Base-by-base conservation (phyloP, 2,113 vertebrate genomes). In the Heterotilapia buettikoferi region DNA sequence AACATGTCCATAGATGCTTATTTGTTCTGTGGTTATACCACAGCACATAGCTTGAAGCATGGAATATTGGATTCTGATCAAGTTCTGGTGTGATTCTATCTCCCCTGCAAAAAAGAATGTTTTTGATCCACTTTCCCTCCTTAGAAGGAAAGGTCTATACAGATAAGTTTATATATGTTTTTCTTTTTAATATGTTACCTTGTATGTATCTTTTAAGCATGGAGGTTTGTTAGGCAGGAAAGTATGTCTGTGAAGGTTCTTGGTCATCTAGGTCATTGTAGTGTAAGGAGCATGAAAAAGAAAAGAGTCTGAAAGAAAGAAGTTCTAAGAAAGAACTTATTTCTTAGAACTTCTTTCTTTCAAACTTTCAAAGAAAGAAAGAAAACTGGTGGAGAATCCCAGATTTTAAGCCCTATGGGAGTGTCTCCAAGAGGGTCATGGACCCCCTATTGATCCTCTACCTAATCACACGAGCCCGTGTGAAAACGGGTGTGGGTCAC, bases 181-280 rank as follows among this genome's bases (percentile, higher is more conserved):
- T 63, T 36, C 29, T 63, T 19, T 33, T 63, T 63, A 63, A 7
- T 11, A 63, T 63, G 59, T 36, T 63, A 33, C 16, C 29, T 36
- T 63, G 59, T 63, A 63, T 63, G 29, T 63, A 36, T 63, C 59
- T 36, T 63, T 63, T 63, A 63, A 63, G 59, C 29, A 63, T 63
- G 59, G 16, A 63, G 29, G 0, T 36, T 63, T 63, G 2, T 63
- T 11, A 19, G 59, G 59, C 59, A 36, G 29, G 59, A 36, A 36
- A 36, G 29, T 63, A 63, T 63, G 59, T 63, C 59, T 63, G 59
- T 63, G 9, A 63, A 33, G 9, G 59, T 63, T 29, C 29, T 63
- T 4, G 29, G 59, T 33, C 59, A 63, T 63, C 29, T 33, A 6
- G 59, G 59, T 63, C 16, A 33, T 19, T 2, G 16, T 63, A 63